Evolutionary conservation across 2,113 vertebrate genomes (phyloP), one percentile per base, ranked within the genome.

Genomic region (Sinocyclocheilus anophthalmus): DNA sequence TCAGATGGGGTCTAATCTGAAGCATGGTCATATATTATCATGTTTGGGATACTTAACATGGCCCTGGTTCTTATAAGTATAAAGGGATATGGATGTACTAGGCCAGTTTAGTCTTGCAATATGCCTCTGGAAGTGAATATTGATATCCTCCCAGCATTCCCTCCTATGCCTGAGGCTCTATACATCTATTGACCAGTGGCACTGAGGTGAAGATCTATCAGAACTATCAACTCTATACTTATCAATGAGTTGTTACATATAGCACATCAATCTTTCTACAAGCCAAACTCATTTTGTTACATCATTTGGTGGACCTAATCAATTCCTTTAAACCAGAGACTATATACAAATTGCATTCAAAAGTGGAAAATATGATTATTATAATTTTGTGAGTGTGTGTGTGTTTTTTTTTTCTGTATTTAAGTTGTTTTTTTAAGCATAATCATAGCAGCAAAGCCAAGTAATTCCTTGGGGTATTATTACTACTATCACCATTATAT

Each of bases 91-190:
- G 5, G 6, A n/a, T 3, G 53, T 55, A 26, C 3, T 16, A 18
- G 48, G 24, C 88, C 93, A 94, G 93, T 93, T 79, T 81, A 81
- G 89, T 70, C 88, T 95, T 94, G 92, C 93, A 94, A 94, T 93
- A 94, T 92, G 87, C 86, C 88, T 65, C 57, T 72, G 65, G 86
- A 81, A 84, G 86, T 91, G 87, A 92, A 89, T 85, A 18, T 42
- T 90, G 89, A 91, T 89, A 90, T 92, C 90, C 85, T 67, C 79
- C 91, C 85, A 70, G 69, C 30, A 85, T 81, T 16, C 33, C 48
- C 57, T 90, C 86, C 76, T 85, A 63, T 39, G 85, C 73, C 48
- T 72, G 20, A 61, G 26, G 24, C 42, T 26, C 24, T 20, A 8
- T 10, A 2, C 24, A 83, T 20, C 18, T 67, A 53, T 22, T 84